These are phyloP conservation scores for Spongia lamella DNA, from an alignment of 37 sponge, comb jelly and placozoan species.

Conservation along the genomic window DNA sequence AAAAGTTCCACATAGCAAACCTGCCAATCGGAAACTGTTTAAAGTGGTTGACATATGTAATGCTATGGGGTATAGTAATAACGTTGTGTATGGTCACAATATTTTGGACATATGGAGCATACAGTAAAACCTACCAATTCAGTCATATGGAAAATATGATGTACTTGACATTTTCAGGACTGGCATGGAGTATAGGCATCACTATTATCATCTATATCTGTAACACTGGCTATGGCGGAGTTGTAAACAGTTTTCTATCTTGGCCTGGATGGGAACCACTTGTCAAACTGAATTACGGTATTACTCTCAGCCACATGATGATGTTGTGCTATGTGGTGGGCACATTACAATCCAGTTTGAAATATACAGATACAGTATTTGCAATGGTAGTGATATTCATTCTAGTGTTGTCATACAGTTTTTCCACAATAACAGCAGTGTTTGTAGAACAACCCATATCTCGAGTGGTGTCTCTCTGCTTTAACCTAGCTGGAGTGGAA, in stretches of 20 bases:
- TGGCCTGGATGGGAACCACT: slow-evolving; percentile 66
- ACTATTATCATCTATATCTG: slow-evolving; percentile 48
- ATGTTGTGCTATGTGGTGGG: slow-evolving; percentile 28
- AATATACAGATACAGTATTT: slow-evolving; percentile 20
- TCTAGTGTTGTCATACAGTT: slow-evolving; percentile 32
- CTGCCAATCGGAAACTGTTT: neutral
- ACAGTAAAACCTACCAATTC: slow-evolving; percentile 14
- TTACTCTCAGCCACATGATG: slow-evolving; percentile 60
- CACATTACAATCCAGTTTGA: slow-evolving; percentile 6
- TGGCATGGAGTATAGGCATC: slow-evolving; percentile 54
- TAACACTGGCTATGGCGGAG: slow-evolving; percentile 59
- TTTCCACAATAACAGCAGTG: slow-evolving; percentile 27
- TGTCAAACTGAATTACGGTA: slow-evolving; percentile 52
- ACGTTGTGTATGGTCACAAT: slow-evolving; percentile 31
- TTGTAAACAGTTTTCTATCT: slow-evolving; percentile 41
- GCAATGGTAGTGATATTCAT: slow-evolving; percentile 17
- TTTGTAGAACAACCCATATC: slow-evolving; percentile 46
- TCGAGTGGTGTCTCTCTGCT: too few species aligned
- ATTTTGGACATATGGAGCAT: slow-evolving; percentile 51
- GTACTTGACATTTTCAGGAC: slow-evolving; percentile 28
- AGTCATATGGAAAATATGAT: slow-evolving; percentile 19
- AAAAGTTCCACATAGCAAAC: slow-evolving; percentile 11
- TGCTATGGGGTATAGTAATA: slow-evolving; percentile 11
- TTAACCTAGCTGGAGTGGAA: too few species aligned
- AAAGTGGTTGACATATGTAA: slow-evolving; percentile 18